phyloP scores from a whole-genome alignment of 2,113 vertebrate genomes.

The Pleuronectes platessa region DNA sequence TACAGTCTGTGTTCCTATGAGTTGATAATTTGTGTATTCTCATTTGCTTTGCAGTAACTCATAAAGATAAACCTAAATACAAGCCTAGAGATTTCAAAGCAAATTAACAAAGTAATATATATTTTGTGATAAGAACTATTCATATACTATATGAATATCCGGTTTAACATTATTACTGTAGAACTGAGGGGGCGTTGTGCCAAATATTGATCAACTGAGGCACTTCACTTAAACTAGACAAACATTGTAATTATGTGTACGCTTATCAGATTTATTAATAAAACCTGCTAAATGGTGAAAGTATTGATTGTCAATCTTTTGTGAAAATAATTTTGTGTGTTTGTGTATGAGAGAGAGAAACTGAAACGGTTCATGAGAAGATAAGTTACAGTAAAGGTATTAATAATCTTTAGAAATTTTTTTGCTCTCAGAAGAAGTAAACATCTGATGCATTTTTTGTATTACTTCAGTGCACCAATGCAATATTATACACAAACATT shows the following conservation, averaged over 20 bases:
- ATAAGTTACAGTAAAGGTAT: too few relatives aligned
- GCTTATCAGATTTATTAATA: conserved; percentile 41
- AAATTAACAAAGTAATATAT: conserved; percentile 24
- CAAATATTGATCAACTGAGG: conserved; percentile 4
- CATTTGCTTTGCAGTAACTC: conserved; percentile 11
- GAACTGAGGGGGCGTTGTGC: conserved; percentile 17
- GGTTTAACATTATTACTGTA: conserved; percentile 11
- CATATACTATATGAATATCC: conserved; percentile 6
- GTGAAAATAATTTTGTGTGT: not conserved
- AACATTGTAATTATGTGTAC: conserved; percentile 16
- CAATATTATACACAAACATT: too few relatives aligned
- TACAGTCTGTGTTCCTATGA: conserved; percentile 1
- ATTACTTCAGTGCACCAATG: too few relatives aligned
- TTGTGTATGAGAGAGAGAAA: not conserved
- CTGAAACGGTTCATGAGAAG: not conserved
- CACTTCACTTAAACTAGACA: conserved; percentile 9
- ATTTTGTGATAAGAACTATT: conserved; percentile 15
- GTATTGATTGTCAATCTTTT: not conserved
- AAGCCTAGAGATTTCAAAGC: conserved; percentile 10
- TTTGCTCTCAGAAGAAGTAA: too few relatives aligned
- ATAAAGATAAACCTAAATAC: not conserved
- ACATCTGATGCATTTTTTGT: too few relatives aligned
- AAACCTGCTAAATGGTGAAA: not conserved
- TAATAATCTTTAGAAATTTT: too few relatives aligned
- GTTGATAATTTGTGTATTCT: not conserved